Percentiles rank a stretch among this genome's conserved stretches.
Conservation (phyloP, 2,888 invertebrate species). For the Psylliodes chrysocephalus region DNA sequence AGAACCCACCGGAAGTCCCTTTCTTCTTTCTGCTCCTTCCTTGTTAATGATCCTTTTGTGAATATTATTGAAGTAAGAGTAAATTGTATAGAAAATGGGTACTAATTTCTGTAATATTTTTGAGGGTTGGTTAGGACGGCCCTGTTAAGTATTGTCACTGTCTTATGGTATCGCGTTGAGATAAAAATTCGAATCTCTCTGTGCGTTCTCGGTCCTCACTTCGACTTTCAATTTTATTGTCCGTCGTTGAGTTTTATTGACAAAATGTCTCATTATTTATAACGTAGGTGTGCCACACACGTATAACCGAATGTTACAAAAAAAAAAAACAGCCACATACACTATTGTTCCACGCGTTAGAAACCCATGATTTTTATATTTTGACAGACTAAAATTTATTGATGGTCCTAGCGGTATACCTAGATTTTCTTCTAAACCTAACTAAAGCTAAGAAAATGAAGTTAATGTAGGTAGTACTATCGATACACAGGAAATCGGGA, state of each 20-base stretch:
- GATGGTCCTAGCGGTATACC: not conserved
- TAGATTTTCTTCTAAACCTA: not conserved
- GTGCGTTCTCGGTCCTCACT: constrained; percentile 28
- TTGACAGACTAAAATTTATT: constrained; percentile 22
- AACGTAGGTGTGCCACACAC: constrained; percentile 30
- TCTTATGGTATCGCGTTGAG: constrained; percentile 26
- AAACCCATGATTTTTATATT: constrained; percentile 25
- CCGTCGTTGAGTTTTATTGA: constrained; percentile 29
- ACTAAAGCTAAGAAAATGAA: too few relatives aligned
- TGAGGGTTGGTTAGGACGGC: not conserved
- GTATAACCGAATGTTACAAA: constrained; percentile 16
- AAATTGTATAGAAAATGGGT: too few relatives aligned
- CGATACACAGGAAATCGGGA: too few relatives aligned
- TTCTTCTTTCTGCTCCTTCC: too few relatives aligned
- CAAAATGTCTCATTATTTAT: constrained; percentile 32
- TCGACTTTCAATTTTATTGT: constrained; percentile 29
- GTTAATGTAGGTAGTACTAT: too few relatives aligned
- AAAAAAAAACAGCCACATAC: constrained; percentile 18
- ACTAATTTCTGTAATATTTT: too few relatives aligned
- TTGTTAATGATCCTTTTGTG: too few relatives aligned
- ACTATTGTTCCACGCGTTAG: constrained; percentile 26
- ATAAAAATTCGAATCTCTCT: constrained; percentile 30
- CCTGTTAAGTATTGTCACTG: constrained; percentile 24
- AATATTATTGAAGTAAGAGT: too few relatives aligned
- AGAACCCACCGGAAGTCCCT: too few relatives aligned